These are phyloP conservation scores for Thereva nobilitata DNA, from an alignment of 2,888 invertebrate genomes.

Conservation along the genomic window DNA sequence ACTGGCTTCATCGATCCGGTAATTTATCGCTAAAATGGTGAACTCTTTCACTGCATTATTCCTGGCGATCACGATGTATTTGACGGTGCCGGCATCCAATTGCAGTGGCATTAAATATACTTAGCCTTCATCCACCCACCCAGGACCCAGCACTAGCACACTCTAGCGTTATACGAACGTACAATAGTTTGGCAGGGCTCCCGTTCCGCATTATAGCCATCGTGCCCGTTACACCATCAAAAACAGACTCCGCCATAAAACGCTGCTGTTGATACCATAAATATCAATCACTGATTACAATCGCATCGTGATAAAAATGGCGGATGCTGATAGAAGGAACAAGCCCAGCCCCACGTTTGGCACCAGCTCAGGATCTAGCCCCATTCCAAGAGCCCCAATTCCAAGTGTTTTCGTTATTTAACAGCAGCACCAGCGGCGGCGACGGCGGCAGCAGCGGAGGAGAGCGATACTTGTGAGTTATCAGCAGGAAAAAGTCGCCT, in stretches of 20 bases:
- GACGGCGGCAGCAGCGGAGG: background rate
- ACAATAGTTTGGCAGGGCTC: no score
- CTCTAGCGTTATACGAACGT: background rate
- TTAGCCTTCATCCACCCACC: background rate
- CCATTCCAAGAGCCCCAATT: background rate
- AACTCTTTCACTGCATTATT: conserved; percentile 4
- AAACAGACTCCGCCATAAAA: conserved; percentile 18
- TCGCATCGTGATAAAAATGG: background rate
- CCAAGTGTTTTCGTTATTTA: conserved; percentile 25
- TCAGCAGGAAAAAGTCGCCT: conserved; percentile 13
- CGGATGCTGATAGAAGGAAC: background rate
- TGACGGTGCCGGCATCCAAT: conserved; percentile 17
- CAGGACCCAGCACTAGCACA: background rate
- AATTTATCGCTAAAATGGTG: no score
- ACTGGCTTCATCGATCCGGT: no score
- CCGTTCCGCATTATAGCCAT: no score
- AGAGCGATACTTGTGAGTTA: conserved; percentile 7
- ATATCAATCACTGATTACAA: conserved; percentile 32
- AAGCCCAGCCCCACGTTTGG: background rate
- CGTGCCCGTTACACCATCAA: conserved; percentile 11
- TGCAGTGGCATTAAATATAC: conserved; percentile 23
- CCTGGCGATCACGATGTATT: background rate
- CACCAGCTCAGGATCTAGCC: background rate
- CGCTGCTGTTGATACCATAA: conserved; percentile 19
- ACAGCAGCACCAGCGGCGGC: conserved; percentile 14